Percentiles rank a stretch among this genome's conserved stretches.
phyloP scores from a whole-genome alignment of 2,797 vertebrate species.

The Phrynocephalus guinanensis region DNA sequence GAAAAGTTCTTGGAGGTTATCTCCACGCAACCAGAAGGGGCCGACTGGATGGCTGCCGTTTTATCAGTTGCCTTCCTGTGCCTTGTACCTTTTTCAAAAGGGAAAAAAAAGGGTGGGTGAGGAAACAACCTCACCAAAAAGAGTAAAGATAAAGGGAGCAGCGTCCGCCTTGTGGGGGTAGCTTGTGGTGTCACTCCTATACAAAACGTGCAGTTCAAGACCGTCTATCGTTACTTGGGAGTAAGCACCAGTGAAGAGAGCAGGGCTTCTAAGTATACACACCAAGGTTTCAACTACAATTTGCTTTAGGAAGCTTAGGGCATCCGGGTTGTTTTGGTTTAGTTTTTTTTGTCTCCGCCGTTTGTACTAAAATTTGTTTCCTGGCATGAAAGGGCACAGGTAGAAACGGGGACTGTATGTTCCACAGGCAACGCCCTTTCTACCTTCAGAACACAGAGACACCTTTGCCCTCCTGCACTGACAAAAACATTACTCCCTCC shows the following conservation, averaged over 20 bases:
- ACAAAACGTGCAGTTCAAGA: too few species aligned
- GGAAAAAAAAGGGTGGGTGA: too few species aligned
- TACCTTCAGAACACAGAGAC: not conserved
- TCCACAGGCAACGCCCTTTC: not conserved
- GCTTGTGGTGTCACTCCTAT: too few species aligned
- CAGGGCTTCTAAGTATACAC: not conserved
- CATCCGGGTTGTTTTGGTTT: not conserved
- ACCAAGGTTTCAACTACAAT: not conserved
- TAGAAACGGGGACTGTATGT: not conserved
- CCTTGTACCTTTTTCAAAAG: too few species aligned
- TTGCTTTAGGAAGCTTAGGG: not conserved
- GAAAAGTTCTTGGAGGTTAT: not conserved
- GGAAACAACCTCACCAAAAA: too few species aligned
- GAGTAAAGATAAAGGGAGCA: too few species aligned
- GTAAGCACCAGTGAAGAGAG: not conserved
- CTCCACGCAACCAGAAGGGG: not conserved
- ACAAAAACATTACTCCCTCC: constrained; percentile 12
- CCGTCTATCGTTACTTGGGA: not conserved
- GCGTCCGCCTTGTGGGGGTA: too few species aligned
- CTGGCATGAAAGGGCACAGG: not conserved
- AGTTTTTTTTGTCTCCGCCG: too few species aligned
- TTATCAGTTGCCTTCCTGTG: not conserved
- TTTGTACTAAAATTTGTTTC: too few species aligned
- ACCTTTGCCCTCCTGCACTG: not conserved
- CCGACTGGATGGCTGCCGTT: not conserved